Base-by-base conservation (phyloP, 1,140 invertebrate species). In the Colletes gigas region DNA sequence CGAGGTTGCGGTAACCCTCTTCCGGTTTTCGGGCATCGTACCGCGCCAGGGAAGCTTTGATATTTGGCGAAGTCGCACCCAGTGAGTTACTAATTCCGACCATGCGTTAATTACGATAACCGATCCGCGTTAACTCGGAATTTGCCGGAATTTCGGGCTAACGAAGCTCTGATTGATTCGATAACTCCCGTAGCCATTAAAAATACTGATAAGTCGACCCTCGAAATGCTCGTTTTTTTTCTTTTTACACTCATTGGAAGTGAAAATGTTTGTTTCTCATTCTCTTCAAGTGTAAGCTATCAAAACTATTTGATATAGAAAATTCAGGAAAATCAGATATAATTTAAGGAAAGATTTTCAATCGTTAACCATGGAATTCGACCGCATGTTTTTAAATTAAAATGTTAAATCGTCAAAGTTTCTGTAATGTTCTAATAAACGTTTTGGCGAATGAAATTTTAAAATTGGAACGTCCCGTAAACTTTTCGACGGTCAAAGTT, bases 1-100 rank as follows among this genome's bases (percentile, higher is more conserved):
- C 85, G 82, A 89, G 85, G 74, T 69, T 6, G 50, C 66, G 73
- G 79, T 47, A 77, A 50, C 62, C 75, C 54, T 41, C 66, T 78
- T 78, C 75, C 66, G 52, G 50, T 72, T 67, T 44, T 47, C 68
- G 52, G 54, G 52, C 59, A 71, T 50, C 72, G 55, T 17, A 30
- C 4, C 41, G 39, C 47, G 3, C 68, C 50, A 17, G 4, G 44
- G 7, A 14, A 15, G 44, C 72, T 76, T 81, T 76, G 79, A 81
- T 76, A 81, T 69, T 19, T 41, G 47, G 39, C 15, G 14, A 75
- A 67, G 19, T 75, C 39, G 17, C 50, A 6, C 14, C 44, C 62
- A 12, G 4, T 15, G 7, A n/a, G 39, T 54, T 55, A 30, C 50
- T 67, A 60, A 80, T 80, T 54, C 21, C 71, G 52, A 54, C 54